These are phyloP conservation scores for Noctua janthe DNA, from an alignment of 2,888 invertebrate genomes.

Conservation along the genomic window DNA sequence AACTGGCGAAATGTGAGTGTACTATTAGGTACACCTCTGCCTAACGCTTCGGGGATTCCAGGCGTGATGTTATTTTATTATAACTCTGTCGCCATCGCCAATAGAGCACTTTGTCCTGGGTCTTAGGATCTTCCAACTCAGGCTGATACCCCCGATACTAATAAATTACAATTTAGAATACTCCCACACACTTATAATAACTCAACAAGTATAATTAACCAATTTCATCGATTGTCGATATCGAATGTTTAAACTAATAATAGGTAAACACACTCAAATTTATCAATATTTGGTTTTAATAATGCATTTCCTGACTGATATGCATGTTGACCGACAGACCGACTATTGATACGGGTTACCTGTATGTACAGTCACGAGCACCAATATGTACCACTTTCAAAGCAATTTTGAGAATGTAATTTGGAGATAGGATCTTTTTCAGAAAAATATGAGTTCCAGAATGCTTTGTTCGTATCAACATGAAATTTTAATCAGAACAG, in stretches of 20 bases:
- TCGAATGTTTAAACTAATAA: slow-evolving; percentile 33
- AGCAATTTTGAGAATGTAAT: too few relatives aligned
- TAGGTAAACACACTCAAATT: slow-evolving; percentile 38
- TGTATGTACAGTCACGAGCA: background rate
- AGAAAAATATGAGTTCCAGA: too few relatives aligned
- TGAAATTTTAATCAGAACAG: too few relatives aligned
- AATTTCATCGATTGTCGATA: slow-evolving; percentile 18
- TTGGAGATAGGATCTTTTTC: too few relatives aligned
- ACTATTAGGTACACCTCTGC: too few relatives aligned
- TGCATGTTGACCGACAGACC: slow-evolving; percentile 36
- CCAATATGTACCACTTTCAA: background rate
- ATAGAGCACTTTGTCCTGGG: too few relatives aligned
- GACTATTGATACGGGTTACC: slow-evolving; percentile 47
- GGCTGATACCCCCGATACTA: background rate
- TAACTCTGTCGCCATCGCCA: too few relatives aligned
- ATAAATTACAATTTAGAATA: background rate
- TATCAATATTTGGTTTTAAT: slow-evolving; percentile 61
- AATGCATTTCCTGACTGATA: slow-evolving; percentile 62
- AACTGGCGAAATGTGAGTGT: too few relatives aligned
- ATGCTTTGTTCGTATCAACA: too few relatives aligned
- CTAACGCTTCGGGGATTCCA: too few relatives aligned
- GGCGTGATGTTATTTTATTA: too few relatives aligned
- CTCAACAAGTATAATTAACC: slow-evolving; percentile 16
- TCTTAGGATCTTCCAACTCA: background rate
- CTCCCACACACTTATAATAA: background rate